A percentile compares a stretch with the other conserved stretches of the same genome.
phyloP scores from a whole-genome alignment of 2,797 vertebrate species.

The Leontocebus nigricollis region DNA sequence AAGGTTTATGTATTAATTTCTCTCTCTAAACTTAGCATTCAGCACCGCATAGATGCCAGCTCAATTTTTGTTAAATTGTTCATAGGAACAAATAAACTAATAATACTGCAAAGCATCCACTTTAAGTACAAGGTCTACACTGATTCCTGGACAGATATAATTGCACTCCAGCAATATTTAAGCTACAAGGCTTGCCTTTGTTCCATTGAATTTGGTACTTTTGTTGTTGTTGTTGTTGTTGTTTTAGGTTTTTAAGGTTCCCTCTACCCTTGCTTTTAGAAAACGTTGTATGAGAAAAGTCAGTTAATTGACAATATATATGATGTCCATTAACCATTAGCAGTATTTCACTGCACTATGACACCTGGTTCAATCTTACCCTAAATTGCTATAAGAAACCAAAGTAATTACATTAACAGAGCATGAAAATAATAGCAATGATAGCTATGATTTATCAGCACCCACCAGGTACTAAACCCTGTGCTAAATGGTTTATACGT shows the following conservation, averaged over 20 bases:
- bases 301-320: neutral
- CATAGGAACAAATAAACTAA: neutral
- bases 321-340: neutral
- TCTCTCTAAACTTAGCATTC: neutral
- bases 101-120: neutral
- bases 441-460: neutral
- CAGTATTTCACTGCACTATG: neutral
- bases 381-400: neutral
- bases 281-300: neutral
- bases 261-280: neutral
- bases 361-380: neutral
- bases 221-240: neutral
- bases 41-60: neutral
- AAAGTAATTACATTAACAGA: neutral
- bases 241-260: neutral
- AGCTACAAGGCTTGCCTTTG: neutral
- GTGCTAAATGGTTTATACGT: neutral
- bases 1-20: neutral
- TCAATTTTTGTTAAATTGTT: constrained; percentile 16
- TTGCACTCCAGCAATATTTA: neutral
- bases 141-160: neutral
- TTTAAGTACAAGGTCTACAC: neutral
- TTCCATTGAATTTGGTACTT: neutral
- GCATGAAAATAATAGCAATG: neutral
- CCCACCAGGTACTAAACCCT: neutral